Base-by-base conservation (phyloP, 2,113 vertebrate species). In the Anolis carolinensis region DNA sequence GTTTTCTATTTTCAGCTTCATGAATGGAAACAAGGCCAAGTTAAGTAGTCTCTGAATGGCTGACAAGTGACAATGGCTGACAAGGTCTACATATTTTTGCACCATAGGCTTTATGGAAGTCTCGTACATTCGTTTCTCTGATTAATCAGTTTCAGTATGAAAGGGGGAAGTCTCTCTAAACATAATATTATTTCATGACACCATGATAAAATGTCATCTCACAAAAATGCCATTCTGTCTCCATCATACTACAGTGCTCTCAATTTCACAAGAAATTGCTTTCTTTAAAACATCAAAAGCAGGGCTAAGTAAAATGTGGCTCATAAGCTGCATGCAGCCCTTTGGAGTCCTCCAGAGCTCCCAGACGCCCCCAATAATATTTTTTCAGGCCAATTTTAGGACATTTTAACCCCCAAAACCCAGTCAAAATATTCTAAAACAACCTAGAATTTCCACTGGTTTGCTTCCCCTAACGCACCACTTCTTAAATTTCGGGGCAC, bases 31-130 rank as follows among this genome's bases (percentile, higher is more conserved):
- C 27, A 76, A 18, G 44, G 62, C 68, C 23, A 34, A 89, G 73
- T 52, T 7, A 50, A 67, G 0, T 50, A 67, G 68, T 50, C 52
- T 34, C 71, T 86, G 25, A 59, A 59, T 59, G 55, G n/a, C 55
- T 89, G 13, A 72, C 84, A 81, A 78, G 36, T 55, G 39, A 82
- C n/a, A n/a, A 82, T 75, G 59, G 21, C 63, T 32, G 3, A 63
- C 71, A 86, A 84, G 16, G n/a, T 87, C 82, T 87, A 50, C 55
- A 1, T n/a, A 13, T 73, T 79, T 83, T 89, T 70, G 71, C 81
- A 18, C 18, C 76, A 50, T 21, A 74, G 25, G 36, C 25, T 39
- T 81, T 87, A n/a, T 18, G 71, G 52, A 0, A 72, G 55, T 52
- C 1, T 90, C 36, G 52, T 82, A 63, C 86, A 48, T 32, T 25